phyloP scores from a whole-genome alignment of 2,888 invertebrate species.

The Ephialtes manifestator region DNA sequence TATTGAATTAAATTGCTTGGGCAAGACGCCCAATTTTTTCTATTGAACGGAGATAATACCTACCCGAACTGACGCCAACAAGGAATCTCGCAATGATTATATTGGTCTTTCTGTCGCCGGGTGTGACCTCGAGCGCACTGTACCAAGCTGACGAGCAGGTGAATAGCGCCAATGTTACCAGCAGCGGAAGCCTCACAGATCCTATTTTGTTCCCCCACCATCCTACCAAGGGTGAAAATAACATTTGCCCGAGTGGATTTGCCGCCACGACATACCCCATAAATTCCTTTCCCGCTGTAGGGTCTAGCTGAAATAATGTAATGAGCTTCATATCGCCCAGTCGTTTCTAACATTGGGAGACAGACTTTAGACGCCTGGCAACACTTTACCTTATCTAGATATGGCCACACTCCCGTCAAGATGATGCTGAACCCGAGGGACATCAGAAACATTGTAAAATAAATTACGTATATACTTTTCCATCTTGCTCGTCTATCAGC shows the following conservation, averaged over 20 bases:
- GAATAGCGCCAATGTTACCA: constrained; percentile 91
- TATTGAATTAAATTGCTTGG: constrained; percentile 34
- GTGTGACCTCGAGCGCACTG: constrained; percentile 91
- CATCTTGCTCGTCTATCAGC: constrained; percentile 91
- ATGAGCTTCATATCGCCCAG: constrained; percentile 56
- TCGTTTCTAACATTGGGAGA: background rate
- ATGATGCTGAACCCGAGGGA: constrained; percentile 95
- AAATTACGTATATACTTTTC: constrained; percentile 93
- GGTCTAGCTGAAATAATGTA: constrained; percentile 90
- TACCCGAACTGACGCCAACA: constrained; percentile 94
- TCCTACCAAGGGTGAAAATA: constrained; percentile 94
- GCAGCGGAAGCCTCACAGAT: constrained; percentile 91
- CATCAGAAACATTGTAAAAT: constrained; percentile 96
- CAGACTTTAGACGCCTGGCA: background rate
- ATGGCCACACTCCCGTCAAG: constrained; percentile 95
- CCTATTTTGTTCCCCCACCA: constrained; percentile 94
- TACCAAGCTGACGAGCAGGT: constrained; percentile 91
- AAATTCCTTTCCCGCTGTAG: constrained; percentile 92
- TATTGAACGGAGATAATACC: constrained; percentile 54
- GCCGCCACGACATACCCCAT: constrained; percentile 95
- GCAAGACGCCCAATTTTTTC: constrained; percentile 6
- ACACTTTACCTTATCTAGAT: constrained; percentile 91
- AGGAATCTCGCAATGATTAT: constrained; percentile 93
- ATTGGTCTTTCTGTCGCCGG: constrained; percentile 90
- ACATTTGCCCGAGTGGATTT: constrained; percentile 95